phyloP scores from a whole-genome alignment of 2,888 invertebrate genomes.

The Tetranychus truncatus region DNA sequence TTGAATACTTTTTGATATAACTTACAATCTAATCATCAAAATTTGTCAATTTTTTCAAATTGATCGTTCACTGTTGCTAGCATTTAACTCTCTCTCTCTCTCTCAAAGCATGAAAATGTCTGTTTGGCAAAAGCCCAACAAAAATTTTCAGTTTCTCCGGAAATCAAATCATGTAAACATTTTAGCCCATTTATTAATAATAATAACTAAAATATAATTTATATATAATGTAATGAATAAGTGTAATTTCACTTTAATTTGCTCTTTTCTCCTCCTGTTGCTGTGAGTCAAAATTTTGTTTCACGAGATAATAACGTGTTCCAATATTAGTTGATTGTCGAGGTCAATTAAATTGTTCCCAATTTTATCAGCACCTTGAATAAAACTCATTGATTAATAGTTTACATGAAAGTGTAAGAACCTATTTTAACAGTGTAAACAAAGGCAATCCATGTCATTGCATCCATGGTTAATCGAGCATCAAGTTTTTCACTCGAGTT shows the following conservation, averaged over 20 bases:
- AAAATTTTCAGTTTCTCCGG: neutral
- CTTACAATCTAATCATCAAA: no score
- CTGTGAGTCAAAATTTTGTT: neutral
- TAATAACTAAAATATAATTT: no score
- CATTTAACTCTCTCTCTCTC: no score
- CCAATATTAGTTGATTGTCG: neutral
- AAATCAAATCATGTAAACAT: neutral
- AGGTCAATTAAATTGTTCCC: neutral
- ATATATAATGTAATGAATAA: no score
- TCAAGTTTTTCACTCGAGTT: neutral
- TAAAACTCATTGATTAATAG: neutral
- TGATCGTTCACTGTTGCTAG: no score
- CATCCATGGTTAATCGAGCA: neutral
- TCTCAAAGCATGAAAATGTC: neutral
- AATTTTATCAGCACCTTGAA: neutral
- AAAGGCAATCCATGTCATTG: neutral
- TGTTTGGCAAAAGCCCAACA: neutral
- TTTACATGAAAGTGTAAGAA: neutral
- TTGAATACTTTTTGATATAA: no score
- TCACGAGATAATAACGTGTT: neutral
- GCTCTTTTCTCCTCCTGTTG: no score
- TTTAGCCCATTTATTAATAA: neutral
- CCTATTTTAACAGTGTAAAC: no score
- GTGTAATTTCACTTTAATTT: no score
- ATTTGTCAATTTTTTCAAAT: no score